Evolutionary conservation across 2,888 invertebrate genomes (phyloP), one percentile per base, ranked within the genome.

Genomic region (Standfussiana lucernea): DNA sequence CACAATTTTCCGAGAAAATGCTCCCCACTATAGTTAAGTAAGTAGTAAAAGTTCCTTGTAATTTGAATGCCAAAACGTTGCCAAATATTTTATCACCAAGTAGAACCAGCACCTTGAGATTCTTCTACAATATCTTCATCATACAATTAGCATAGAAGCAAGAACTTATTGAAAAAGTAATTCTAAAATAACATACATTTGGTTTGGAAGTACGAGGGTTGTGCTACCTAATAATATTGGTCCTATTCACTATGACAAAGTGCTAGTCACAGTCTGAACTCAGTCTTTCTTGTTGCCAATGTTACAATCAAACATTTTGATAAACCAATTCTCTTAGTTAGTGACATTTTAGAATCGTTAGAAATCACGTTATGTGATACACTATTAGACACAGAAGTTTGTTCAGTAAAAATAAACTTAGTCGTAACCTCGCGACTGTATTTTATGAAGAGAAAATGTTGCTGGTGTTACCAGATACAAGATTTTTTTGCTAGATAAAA

Each of bases 141-240:
- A 56, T 45, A 73, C 35, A 69, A 83, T 62, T 53, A 67, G 42
- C 50, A 72, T 59, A 42, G n/a, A 74, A 70, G 15, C 42, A 62
- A 64, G 15, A 72, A 75, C 69, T 61, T 75, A 69, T 62, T 59
- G 37, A 56, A 50, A 79, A 64, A 64, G 59, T 28, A 68, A 73
- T 61, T 68, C 32, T 47, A 77, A 42, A 74, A 70, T 67, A 75
- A 68, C 47, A 47, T 80, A 83, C 70, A 80, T 78, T 77, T 79
- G 71, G 66, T 76, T 77, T 61, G 50, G 62, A 66, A 74, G 69
- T 65, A 77, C n/a, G n/a, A 73, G 32, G 32, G 73, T 50, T 70
- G 24, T 75, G 72, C 77, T 75, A 74, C 71, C 40, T 62, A 71
- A 69, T 67, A 37, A 15, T 75, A 70, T 53, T 35, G 50, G 35